Percentiles rank a stretch among this genome's conserved stretches.
Evolutionary conservation across 2,888 invertebrate species (phyloP).

Genomic region (Plutella xylostella): DNA sequence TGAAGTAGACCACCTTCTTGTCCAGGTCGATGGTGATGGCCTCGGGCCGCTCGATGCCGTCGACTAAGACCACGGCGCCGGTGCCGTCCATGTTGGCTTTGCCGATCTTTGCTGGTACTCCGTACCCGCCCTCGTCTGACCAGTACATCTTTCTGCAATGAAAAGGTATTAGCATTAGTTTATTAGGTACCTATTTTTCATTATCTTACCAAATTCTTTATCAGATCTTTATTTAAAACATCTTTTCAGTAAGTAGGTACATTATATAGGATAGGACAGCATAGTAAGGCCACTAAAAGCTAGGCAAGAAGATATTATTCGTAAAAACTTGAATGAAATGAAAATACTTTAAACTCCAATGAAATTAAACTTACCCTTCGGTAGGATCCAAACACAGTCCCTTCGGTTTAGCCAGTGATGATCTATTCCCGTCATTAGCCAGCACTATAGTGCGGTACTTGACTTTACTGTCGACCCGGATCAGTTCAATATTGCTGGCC

Average conservation of each 20-base stretch:
- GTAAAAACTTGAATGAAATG: too few species aligned
- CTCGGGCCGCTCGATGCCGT: constrained; percentile 79
- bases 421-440: constrained; percentile 87
- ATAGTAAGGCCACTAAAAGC: too few species aligned
- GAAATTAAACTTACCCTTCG: constrained; percentile 77
- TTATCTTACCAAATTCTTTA: too few species aligned
- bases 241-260: too few species aligned
- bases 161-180: constrained; percentile 8
- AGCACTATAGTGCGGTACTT: constrained; percentile 88
- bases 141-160: constrained; percentile 85
- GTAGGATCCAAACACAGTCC: constrained; percentile 91
- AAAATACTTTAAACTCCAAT: too few species aligned
- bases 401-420: constrained; percentile 89
- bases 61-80: constrained; percentile 78
- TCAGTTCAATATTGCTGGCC: constrained; percentile 91
- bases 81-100: constrained; percentile 95
- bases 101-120: constrained; percentile 89
- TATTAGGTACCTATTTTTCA: not conserved
- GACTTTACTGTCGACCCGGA: constrained; percentile 86
- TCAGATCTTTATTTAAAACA: too few species aligned
- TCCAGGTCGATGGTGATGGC: constrained; percentile 88
- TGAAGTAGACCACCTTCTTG: constrained; percentile 88
- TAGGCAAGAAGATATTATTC: too few species aligned
- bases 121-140: constrained; percentile 94
- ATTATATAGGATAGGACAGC: too few species aligned